Evolutionary conservation across 2,113 vertebrate species (phyloP), one percentile per base, ranked within the genome.

Genomic region (Dermatemys mawii): DNA sequence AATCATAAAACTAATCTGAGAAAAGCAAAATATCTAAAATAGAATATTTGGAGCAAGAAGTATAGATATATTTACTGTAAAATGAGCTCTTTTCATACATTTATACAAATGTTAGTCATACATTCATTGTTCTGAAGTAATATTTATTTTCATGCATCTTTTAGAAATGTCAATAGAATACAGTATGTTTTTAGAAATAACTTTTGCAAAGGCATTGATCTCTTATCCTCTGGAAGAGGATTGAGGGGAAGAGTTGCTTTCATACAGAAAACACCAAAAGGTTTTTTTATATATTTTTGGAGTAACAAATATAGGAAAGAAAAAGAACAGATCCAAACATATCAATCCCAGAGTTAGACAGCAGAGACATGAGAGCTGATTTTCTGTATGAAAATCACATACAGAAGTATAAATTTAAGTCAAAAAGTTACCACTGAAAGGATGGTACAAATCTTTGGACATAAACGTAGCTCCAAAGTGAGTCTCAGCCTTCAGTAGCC

Each of bases 401-500:
- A 35, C 0, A 91, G 16, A 38, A 86, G 32, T 79, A 46, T 21
- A 84, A 44, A 89, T 93, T 84, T 91, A 86, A 84, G 60, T 27
- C 38, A 87, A 88, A 79, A 97, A 97, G 87, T 97, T 96, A 55
- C 7, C 38, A 73, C 84, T 26, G 53, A 91, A 88, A 67, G 93
- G 87, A 90, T 80, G 96, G 85, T 76, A 48, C 84, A 93, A 87
- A 91, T 88, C 87, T 73, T 84, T 79, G 78, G 32, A 91, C 54
- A 22, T 87, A 97, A 96, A 97, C 12, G 81, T 80, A 86, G 93
- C 89, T 97, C 90, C 92, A 89, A 94, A 97, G 92, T 89, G 86
- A 95, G 88, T 83, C 97, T 97, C 96, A 92, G 97, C 78, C 94
- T 97, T 94, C 96, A 93, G 96, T 0, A 89, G 94, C 98, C 97